Base-by-base conservation (phyloP, 2,888 invertebrate species). In the Serripes groenlandicus region DNA sequence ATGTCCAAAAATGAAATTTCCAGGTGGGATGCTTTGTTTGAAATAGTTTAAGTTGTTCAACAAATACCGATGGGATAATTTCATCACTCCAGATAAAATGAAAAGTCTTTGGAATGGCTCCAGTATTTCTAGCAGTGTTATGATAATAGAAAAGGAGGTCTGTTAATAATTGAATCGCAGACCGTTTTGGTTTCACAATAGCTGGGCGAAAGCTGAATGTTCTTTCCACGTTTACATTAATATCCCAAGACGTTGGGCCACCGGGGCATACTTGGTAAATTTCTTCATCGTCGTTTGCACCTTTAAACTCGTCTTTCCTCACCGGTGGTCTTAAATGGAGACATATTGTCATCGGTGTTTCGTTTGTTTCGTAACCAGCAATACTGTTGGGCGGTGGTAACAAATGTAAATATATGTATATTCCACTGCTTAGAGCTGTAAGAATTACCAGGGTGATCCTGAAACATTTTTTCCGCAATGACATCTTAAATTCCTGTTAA, bases 81-180 rank as follows among this genome's bases (percentile, higher is more conserved):
- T 66, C 66, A 42, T 66, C 66, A 2, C 18, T 66, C 66, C 66
- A 66, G 11, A 66, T 37, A 23, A 66, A 66, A 66, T 66, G 66
- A 26, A 66, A 15, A 26, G 42, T 23, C 26, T 66, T 66, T 9
- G 66, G 66, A 21, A 42, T 66, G 3, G 62, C 34, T 49, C 49
- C 21, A 21, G 5, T n/a, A 3, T n/a, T 56, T 56, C 56, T n/a
- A n/a, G n/a, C n/a, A n/a, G n/a, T n/a, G n/a, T n/a, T n/a, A n/a
- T n/a, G n/a, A n/a, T n/a, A n/a, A n/a, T n/a, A n/a, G n/a, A n/a
- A n/a, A n/a, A n/a, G n/a, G n/a, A n/a, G n/a, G n/a, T n/a, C n/a
- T 56, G n/a, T 56, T n/a, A n/a, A 11, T 5, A 26, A 15, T 56
- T 11, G 56, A n/a, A 26, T 11, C 3, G 11, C 23, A 11, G 28